Evolutionary conservation across 92 coral and sea anemone species (phyloP).

Genomic region (Siderastrea siderea): DNA sequence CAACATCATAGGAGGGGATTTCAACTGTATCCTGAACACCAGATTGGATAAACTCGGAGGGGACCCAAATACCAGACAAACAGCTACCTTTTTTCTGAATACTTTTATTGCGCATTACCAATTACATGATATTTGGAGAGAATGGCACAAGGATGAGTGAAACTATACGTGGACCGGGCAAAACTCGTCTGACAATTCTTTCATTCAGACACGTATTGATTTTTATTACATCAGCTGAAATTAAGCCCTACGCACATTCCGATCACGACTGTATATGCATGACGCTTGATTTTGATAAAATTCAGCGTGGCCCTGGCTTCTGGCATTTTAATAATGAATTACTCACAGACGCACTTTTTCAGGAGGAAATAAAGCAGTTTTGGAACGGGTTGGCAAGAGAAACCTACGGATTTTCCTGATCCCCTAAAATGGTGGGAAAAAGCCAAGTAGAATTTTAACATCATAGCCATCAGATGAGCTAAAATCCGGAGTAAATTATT

Average conservation of each 20-base stretch:
- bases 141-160: not conserved
- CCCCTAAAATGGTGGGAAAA: conserved; percentile 36
- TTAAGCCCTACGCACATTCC: not conserved
- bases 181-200: not conserved
- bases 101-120: not conserved
- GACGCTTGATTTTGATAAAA: not conserved
- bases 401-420: not conserved
- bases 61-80: not conserved
- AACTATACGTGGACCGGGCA: not conserved
- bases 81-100: not conserved
- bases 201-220: not conserved
- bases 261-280: not conserved
- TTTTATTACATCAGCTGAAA: not conserved
- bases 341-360: not conserved
- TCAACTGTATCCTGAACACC: not conserved
- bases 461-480: not conserved
- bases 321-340: not conserved
- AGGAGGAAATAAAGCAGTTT: not conserved
- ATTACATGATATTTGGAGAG: not conserved
- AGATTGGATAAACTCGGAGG: not conserved
- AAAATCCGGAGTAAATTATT: not conserved
- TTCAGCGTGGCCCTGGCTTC: not conserved
- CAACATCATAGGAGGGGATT: not conserved
- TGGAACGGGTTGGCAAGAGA: not conserved
- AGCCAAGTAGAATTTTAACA: conserved; percentile 7